phyloP scores from a whole-genome alignment of 1,140 invertebrate genomes.

The Propsilocerus akamusi region DNA sequence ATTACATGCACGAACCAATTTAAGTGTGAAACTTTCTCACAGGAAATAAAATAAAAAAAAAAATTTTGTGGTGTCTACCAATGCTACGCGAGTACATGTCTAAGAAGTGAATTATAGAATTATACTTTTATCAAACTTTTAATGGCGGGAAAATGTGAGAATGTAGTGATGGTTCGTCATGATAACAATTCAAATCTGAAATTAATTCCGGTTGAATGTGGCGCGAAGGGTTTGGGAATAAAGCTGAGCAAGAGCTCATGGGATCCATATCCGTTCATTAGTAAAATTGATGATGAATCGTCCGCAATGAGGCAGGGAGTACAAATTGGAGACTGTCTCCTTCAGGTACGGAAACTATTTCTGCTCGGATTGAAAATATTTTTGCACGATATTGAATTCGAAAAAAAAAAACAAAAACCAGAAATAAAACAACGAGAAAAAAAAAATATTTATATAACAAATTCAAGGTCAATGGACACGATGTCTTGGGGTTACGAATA shows the following conservation, averaged over 20 bases:
- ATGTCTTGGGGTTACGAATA: constrained; percentile 36
- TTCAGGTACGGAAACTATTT: background rate
- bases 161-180: background rate
- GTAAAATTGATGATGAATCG: background rate
- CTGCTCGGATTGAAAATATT: too few species aligned
- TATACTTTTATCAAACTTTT: too few species aligned
- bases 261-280: background rate
- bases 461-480: constrained; percentile 31
- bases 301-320: background rate
- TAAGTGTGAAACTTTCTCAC: too few species aligned
- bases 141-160: too few species aligned
- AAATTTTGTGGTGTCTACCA: too few species aligned
- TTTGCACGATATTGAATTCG: too few species aligned
- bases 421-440: too few species aligned
- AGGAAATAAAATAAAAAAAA: background rate
- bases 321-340: background rate
- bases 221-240: background rate
- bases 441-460: too few species aligned
- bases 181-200: background rate
- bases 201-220: background rate
- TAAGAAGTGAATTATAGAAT: too few species aligned
- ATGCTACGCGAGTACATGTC: too few species aligned
- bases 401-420: too few species aligned
- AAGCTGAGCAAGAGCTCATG: background rate
- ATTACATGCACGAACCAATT: too few species aligned